Percentiles rank a stretch among this genome's conserved stretches.
Evolutionary conservation across 2,888 invertebrate genomes (phyloP).

Genomic region (Seladonia tumulorum): DNA sequence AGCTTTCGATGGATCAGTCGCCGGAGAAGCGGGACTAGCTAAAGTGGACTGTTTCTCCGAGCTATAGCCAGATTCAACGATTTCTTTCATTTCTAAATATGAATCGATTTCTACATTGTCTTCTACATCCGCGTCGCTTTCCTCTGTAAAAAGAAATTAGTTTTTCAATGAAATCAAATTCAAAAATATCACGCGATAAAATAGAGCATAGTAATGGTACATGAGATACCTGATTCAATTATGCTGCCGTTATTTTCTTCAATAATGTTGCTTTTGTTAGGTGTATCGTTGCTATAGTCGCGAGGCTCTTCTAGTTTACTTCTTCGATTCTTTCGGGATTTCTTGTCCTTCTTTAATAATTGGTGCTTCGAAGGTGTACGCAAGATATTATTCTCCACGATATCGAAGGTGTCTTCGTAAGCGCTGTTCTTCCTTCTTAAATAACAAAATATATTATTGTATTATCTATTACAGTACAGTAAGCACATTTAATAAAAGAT

Average conservation of each 20-base stretch:
- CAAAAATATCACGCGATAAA: neutral
- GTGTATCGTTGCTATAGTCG: conserved; percentile 52
- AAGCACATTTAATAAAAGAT: neutral
- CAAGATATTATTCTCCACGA: conserved; percentile 70
- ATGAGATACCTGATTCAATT: conserved; percentile 71
- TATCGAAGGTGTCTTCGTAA: conserved; percentile 72
- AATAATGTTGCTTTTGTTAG: conserved; percentile 68
- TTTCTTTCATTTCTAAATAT: no score
- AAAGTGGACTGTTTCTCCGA: conserved; percentile 86
- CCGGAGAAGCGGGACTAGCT: conserved; percentile 84
- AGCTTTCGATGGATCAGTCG: conserved; percentile 33
- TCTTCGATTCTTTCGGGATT: conserved; percentile 86
- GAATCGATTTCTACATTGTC: conserved; percentile 90
- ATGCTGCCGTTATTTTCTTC: conserved; percentile 74
- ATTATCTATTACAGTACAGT: neutral
- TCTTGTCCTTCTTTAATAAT: conserved; percentile 87
- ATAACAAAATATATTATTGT: conserved; percentile 25
- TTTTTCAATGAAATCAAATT: neutral
- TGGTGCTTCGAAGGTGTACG: conserved; percentile 87
- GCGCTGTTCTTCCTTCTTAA: conserved; percentile 58
- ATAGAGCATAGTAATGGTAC: neutral
- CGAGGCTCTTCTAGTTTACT: conserved; percentile 74
- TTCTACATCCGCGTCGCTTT: conserved; percentile 93
- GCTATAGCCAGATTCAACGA: conserved; percentile 89
- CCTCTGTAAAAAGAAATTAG: conserved; percentile 83